Base-by-base conservation (phyloP, 2,888 invertebrate genomes). In the Malthinus seriepunctatus region DNA sequence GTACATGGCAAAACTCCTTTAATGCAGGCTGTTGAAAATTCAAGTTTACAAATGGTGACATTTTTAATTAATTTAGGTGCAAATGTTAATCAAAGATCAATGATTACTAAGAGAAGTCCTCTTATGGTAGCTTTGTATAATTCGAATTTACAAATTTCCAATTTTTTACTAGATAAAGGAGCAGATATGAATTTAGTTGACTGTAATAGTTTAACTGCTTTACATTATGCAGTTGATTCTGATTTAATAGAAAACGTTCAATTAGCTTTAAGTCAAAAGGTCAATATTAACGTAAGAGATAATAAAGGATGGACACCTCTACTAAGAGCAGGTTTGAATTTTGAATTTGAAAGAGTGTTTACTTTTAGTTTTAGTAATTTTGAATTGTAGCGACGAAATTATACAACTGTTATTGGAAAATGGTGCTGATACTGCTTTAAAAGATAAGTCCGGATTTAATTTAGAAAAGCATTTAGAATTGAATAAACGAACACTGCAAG, bases 161-260 rank as follows among this genome's bases (percentile, higher is more conserved):
- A 77, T 8, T 67, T 80, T 3, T 73, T 84, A 34, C 65, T 83
- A 1, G 82, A 82, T n/a, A 80, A 74, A 45, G 83, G 82, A 0
- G 83, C 83, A 8, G 72, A 81, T 59, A 68, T 79, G n/a, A 51
- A 64, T 12, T 53, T 63, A 32, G 65, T 70, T 0, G 84, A 84
- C 64, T 67, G 80, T 15, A 84, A 84, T 68, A 79, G 76, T 0
- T 76, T 84, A 0, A 81, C 80, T 7, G 76, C 77, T 8, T 78
- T 84, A 61, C 84, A 85, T 71, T 81, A 80, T 69, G 84, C 84
- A 1, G 83, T 82, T 2, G 84, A 84, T 74, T 81, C 83, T 0
- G 71, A 81, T 56, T 69, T 72, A 57, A 32, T 79, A 8, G 71
- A 73, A 31, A 70, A 64, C 58, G 74, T 78, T 1, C 45, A 69